Evolutionary conservation across 2,797 vertebrate species (phyloP).

Genomic region (Mastacembelus armatus): DNA sequence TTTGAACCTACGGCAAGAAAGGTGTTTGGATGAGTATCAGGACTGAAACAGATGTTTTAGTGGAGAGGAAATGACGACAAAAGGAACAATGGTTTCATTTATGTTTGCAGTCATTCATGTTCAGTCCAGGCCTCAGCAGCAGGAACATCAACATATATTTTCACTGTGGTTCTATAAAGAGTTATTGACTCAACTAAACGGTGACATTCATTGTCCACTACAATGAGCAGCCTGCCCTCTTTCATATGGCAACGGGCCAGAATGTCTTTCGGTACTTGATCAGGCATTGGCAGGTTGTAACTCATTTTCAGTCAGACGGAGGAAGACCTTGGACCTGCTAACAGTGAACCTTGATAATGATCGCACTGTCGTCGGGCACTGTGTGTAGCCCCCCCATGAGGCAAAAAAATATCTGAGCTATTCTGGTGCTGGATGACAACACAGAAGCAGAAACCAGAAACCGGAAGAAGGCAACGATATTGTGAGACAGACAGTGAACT

Average conservation of each 20-base stretch:
- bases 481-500: conserved; percentile 52
- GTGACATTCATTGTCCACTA: conserved; percentile 45
- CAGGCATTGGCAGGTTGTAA: conserved; percentile 18
- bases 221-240: conserved; percentile 19
- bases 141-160: conserved; percentile 24
- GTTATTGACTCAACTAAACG: neutral
- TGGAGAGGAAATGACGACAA: neutral
- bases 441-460: conserved; percentile 65
- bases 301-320: conserved; percentile 16
- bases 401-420: conserved; percentile 60
- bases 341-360: conserved; percentile 22
- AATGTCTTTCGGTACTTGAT: conserved; percentile 32
- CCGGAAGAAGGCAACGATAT: conserved; percentile 44
- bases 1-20: conserved; percentile 1
- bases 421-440: conserved; percentile 43
- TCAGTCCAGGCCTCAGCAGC: conserved; percentile 2
- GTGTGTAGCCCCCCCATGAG: conserved; percentile 2
- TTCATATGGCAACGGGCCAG: conserved; percentile 24
- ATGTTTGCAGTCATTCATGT: conserved; percentile 19
- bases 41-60: neutral
- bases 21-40: neutral
- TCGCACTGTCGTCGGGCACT: neutral
- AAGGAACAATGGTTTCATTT: too few relatives aligned
- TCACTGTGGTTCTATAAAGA: conserved; percentile 21
- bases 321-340: conserved; percentile 7